phyloP scores from a whole-genome alignment of 2,797 vertebrate genomes.

The Poecilia picta region DNA sequence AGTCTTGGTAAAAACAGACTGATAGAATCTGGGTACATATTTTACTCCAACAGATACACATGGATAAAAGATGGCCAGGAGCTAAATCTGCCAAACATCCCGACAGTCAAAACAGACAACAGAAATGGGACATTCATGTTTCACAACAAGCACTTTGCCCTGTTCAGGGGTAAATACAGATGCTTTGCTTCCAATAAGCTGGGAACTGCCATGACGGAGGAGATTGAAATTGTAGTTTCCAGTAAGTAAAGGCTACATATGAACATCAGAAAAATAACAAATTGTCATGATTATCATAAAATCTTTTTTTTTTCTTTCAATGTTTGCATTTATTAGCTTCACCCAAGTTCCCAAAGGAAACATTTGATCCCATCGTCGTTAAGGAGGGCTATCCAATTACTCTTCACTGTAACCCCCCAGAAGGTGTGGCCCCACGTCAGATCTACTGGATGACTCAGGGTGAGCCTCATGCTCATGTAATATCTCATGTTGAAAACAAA shows the following conservation, averaged over 20 bases:
- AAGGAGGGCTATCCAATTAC: slow-evolving; percentile 87
- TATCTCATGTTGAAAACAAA: not conserved
- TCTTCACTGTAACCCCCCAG: slow-evolving; percentile 89
- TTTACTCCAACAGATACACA: slow-evolving; percentile 82
- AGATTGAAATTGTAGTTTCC: slow-evolving; percentile 86
- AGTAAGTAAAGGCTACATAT: slow-evolving; percentile 77
- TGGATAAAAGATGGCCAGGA: slow-evolving; percentile 91
- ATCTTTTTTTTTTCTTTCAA: not conserved
- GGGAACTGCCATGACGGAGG: slow-evolving; percentile 91
- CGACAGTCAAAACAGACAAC: slow-evolving; percentile 66
- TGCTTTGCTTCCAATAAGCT: slow-evolving; percentile 90
- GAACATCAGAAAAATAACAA: not conserved
- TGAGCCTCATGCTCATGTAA: slow-evolving; percentile 67
- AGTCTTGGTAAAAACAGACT: not conserved
- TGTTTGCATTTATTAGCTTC: slow-evolving; percentile 69
- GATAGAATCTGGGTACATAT: not conserved
- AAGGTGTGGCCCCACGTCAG: slow-evolving; percentile 85
- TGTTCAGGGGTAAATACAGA: slow-evolving; percentile 89
- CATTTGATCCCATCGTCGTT: slow-evolving; percentile 81
- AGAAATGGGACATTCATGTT: slow-evolving; percentile 87
- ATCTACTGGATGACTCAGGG: slow-evolving; percentile 97
- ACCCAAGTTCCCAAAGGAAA: slow-evolving; percentile 94
- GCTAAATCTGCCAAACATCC: slow-evolving; percentile 78
- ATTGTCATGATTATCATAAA: not conserved
- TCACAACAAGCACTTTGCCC: slow-evolving; percentile 76